Base-by-base conservation (phyloP, 2,113 vertebrate genomes). In the Ceyx melanurus region DNA sequence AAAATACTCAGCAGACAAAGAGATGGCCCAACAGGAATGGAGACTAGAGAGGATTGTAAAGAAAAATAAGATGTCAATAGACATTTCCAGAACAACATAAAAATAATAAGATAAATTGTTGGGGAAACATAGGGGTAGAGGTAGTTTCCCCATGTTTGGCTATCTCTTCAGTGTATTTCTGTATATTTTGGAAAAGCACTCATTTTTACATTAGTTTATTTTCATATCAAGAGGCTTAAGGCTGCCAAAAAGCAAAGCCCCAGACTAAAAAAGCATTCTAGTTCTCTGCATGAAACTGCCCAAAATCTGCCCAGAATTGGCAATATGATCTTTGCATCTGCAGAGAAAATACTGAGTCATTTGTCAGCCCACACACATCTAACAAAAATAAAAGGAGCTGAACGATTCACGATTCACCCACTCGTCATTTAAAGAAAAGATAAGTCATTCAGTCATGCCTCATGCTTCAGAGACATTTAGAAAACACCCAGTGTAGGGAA, bases 261-360 rank as follows among this genome's bases (percentile, higher is more conserved):
- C 66, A 65, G 88, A 89, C 77, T 84, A 71, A 83, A 81, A 95
- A 86, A 91, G 37, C 11, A 1, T 95, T 96, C 77, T 87, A 93
- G 83, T 92, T 94, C 91, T 88, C 94, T 31, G 21, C 80, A 90
- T 91, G 96, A 95, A 97, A 91, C 94, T 90, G 95, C 95, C 96
- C 70, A 5, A 96, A 97, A 95, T 91, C 90, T 91, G 95, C 90
- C 95, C 95, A 95, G 97, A 97, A 97, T 86, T 96, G 94, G 88
- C 97, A 92, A 90, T 82, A 58, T 80, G 95, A 97, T 97, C 96
- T 97, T 97, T 86, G 88, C 92, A 94, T 97, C 97, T 88, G 90
- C 75, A 71, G 93, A 95, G 95, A 97, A 97, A 97, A 96, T 97
- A 97, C 97, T 98, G 98, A 98, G 96, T 98, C 98, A 98, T 95